A percentile compares a stretch with the other conserved stretches of the same genome.
These are phyloP conservation scores for Pterophyllum scalare DNA, from an alignment of 2,113 vertebrate species.

Conservation along the genomic window DNA sequence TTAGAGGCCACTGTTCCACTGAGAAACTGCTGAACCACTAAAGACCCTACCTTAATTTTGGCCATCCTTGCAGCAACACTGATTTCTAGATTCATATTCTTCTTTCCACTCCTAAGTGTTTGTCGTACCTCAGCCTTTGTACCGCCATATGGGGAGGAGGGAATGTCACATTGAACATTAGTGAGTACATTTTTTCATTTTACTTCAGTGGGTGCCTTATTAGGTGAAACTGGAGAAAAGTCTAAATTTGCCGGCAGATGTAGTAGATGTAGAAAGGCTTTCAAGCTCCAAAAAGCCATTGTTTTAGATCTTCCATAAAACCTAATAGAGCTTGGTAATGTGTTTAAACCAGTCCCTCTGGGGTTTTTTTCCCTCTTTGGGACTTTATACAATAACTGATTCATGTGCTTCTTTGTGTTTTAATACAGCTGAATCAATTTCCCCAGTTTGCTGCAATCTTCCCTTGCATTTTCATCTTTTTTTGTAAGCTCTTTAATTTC, in stretches of 20 bases:
- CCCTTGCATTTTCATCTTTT: neutral
- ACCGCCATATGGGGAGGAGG: too few relatives aligned
- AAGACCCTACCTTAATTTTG: neutral
- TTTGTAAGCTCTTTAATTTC: conserved; percentile 1
- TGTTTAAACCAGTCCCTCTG: neutral
- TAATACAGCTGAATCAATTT: conserved; percentile 9
- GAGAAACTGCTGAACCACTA: too few relatives aligned
- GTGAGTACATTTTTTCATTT: neutral
- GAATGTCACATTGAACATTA: neutral
- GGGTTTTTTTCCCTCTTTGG: neutral
- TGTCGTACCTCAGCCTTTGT: neutral
- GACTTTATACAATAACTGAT: neutral
- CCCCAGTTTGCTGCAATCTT: neutral
- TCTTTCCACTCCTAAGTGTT: neutral
- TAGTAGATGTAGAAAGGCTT: neutral
- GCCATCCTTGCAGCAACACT: neutral
- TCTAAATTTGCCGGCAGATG: too few relatives aligned
- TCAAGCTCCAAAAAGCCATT: neutral
- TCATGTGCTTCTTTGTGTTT: neutral
- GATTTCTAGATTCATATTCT: neutral
- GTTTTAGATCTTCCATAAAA: neutral
- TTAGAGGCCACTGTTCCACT: too few relatives aligned
- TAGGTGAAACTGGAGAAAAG: neutral
- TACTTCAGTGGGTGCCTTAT: neutral
- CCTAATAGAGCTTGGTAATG: neutral